These are phyloP conservation scores for Rhorus exstirpatorius DNA, from an alignment of 2,888 invertebrate species.

Conservation along the genomic window DNA sequence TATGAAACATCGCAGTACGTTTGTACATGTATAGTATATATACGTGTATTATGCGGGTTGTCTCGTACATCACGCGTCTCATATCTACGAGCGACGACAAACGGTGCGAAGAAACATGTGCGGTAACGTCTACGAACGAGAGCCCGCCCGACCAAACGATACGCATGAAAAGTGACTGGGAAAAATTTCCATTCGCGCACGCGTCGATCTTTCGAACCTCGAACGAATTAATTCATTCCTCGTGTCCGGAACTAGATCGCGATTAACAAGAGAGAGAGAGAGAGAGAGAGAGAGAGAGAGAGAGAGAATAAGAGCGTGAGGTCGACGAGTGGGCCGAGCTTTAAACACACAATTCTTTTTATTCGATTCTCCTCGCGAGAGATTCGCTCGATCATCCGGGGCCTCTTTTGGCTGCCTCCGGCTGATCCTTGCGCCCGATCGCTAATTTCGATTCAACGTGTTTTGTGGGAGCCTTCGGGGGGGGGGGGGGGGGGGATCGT, in stretches of 20 bases:
- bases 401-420: slow-evolving; percentile 31
- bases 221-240: slow-evolving; percentile 60
- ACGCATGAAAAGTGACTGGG: neutral
- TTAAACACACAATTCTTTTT: slow-evolving; percentile 15
- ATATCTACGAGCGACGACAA: slow-evolving; percentile 49
- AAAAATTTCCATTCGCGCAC: slow-evolving; percentile 30
- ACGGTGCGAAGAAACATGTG: slow-evolving; percentile 62
- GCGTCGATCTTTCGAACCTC: slow-evolving; percentile 25
- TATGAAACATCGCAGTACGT: too few relatives aligned
- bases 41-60: slow-evolving; percentile 36
- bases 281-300: neutral
- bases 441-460: slow-evolving; percentile 63
- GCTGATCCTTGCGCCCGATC: slow-evolving; percentile 55
- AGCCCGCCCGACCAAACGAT: slow-evolving; percentile 12
- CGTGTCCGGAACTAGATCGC: slow-evolving; percentile 62
- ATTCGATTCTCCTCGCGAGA: slow-evolving; percentile 34
- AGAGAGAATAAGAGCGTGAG: slow-evolving; percentile 5
- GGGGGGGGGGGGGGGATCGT: neutral
- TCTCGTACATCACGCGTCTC: slow-evolving; percentile 46
- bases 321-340: slow-evolving; percentile 25
- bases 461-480: neutral
- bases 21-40: slow-evolving; percentile 31
- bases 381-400: slow-evolving; percentile 56
- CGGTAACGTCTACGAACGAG: slow-evolving; percentile 33
- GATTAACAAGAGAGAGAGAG: slow-evolving; percentile 45